phyloP scores from a whole-genome alignment of 2,888 invertebrate genomes.

The Sphaerophoria taeniata region DNA sequence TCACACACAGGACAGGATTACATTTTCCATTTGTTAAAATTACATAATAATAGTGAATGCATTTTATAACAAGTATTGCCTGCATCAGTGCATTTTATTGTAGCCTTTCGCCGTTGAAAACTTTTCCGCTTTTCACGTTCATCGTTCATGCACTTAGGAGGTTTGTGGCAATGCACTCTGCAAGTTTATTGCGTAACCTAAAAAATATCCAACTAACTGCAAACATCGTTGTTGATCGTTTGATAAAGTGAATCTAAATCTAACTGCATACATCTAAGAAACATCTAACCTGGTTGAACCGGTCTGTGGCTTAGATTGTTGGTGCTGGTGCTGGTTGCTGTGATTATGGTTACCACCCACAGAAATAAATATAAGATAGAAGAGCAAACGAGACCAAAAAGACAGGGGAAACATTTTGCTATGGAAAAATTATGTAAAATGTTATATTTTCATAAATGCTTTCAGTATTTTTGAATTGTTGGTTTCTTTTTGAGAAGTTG shows the following conservation, averaged over 20 bases:
- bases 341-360: conserved; percentile 8
- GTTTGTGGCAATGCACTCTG: conserved; percentile 67
- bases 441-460: too few species aligned
- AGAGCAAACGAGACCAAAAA: background rate
- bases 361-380: too few species aligned
- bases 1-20: conserved; percentile 16
- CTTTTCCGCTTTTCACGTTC: conserved; percentile 83
- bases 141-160: conserved; percentile 76
- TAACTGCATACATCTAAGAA: conserved; percentile 40
- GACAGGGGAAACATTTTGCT: background rate
- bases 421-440: background rate
- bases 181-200: conserved; percentile 54
- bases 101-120: conserved; percentile 76
- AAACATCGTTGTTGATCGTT: conserved; percentile 18
- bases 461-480: too few species aligned
- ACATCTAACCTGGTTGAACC: conserved; percentile 64
- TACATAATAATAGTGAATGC: conserved; percentile 19
- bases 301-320: conserved; percentile 47
- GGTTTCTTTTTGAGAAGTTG: background rate
- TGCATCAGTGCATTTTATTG: conserved; percentile 37
- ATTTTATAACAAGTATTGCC: conserved; percentile 20
- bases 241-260: conserved; percentile 21
- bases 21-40: conserved; percentile 5
- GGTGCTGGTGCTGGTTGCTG: background rate
- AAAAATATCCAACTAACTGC: conserved; percentile 42